phyloP scores from a whole-genome alignment of 2,888 invertebrate species.

The Empis stercorea region DNA sequence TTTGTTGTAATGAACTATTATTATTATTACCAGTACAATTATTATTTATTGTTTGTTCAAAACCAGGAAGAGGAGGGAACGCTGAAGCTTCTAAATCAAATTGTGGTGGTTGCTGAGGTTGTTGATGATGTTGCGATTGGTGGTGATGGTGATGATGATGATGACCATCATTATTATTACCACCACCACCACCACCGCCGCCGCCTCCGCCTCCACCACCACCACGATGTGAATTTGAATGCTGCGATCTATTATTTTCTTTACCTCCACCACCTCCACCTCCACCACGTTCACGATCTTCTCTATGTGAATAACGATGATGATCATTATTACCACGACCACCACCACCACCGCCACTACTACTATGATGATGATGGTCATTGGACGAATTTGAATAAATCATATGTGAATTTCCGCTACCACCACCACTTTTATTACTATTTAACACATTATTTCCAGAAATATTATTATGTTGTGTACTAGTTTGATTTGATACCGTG shows the following conservation, averaged over 20 bases:
- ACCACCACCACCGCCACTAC: conserved; percentile 11
- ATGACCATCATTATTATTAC: conserved; percentile 13
- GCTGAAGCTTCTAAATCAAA: conserved; percentile 69
- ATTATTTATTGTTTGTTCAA: conserved; percentile 30
- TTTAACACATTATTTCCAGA: neutral
- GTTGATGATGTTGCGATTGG: conserved; percentile 26
- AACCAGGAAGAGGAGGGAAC: conserved; percentile 67
- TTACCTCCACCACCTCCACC: conserved; percentile 15
- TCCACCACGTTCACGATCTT: neutral
- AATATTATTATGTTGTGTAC: neutral
- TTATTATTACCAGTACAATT: conserved; percentile 12
- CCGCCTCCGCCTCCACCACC: neutral
- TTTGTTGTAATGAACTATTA: conserved; percentile 10
- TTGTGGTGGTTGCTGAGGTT: conserved; percentile 42
- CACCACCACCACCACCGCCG: conserved; percentile 6
- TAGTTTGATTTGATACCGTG: neutral
- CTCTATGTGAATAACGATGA: conserved; percentile 9
- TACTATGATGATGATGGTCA: conserved; percentile 7
- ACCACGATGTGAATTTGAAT: conserved; percentile 11
- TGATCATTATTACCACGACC: conserved; percentile 15
- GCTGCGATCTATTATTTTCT: conserved; percentile 16
- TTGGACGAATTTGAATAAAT: neutral
- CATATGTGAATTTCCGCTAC: too few species aligned
- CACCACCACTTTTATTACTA: neutral
- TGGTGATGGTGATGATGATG: conserved; percentile 25